Percentiles rank a stretch among this genome's conserved stretches.
These are phyloP conservation scores for Sinonovacula constricta DNA, from an alignment of 1,140 invertebrate genomes.

Conservation along the genomic window DNA sequence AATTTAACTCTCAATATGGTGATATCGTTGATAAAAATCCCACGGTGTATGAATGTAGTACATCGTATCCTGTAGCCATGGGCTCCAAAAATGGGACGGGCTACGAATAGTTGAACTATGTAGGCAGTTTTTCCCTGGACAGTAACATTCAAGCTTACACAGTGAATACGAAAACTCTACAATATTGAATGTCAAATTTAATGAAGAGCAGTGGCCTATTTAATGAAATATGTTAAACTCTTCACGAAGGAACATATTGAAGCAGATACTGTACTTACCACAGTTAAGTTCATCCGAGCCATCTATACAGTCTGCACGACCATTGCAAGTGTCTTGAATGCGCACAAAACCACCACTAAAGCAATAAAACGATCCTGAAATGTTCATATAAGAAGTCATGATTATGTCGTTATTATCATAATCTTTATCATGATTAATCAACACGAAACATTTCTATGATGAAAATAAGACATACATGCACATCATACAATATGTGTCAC, in stretches of 20 bases:
- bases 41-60: too few relatives aligned
- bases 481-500: not conserved
- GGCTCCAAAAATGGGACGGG: too few relatives aligned
- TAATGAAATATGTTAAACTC: not conserved
- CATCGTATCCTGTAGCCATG: too few relatives aligned
- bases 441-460: not conserved
- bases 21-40: too few relatives aligned
- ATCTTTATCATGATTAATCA: not conserved
- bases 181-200: too few relatives aligned
- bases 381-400: not conserved
- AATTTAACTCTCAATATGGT: too few relatives aligned
- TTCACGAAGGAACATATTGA: not conserved
- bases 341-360: conserved; percentile 93
- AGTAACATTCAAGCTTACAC: too few relatives aligned
- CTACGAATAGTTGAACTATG: too few relatives aligned
- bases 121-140: too few relatives aligned
- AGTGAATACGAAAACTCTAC: too few relatives aligned
- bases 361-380: conserved; percentile 58
- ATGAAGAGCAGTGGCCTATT: too few relatives aligned
- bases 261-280: conserved; percentile 49
- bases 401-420: not conserved
- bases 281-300: conserved; percentile 85
- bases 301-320: conserved; percentile 97
- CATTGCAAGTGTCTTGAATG: conserved; percentile 93
- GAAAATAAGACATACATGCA: not conserved